phyloP scores from a whole-genome alignment of 2,888 invertebrate species.

The Drosophila borborema region DNA sequence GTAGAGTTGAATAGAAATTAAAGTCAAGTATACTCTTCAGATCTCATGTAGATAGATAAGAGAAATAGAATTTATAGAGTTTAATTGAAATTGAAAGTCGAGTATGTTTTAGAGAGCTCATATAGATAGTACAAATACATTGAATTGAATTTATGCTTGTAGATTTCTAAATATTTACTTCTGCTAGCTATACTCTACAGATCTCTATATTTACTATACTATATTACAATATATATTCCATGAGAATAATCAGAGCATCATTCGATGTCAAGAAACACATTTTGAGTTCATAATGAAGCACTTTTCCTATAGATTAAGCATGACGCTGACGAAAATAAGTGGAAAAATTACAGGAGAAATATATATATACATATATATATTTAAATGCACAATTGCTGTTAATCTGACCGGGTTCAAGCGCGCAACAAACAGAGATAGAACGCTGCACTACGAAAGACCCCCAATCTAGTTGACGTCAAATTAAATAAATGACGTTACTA shows the following conservation, averaged over 20 bases:
- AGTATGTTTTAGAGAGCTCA: not conserved
- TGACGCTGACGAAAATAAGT: slow-evolving; percentile 12
- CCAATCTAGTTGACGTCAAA: slow-evolving; percentile 23
- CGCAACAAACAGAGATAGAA: slow-evolving; percentile 15
- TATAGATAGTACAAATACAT: not conserved
- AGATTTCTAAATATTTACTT: not conserved
- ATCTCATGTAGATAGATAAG: not conserved
- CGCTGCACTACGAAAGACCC: slow-evolving; percentile 8
- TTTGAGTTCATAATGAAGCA: slow-evolving; percentile 55
- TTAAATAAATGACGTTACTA: slow-evolving; percentile 10
- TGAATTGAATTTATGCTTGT: not conserved
- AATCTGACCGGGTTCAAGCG: slow-evolving; percentile 43
- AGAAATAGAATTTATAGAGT: not conserved
- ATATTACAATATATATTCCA: not conserved
- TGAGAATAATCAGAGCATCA: not conserved
- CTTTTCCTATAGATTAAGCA: slow-evolving; percentile 39
- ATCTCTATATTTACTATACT: not conserved
- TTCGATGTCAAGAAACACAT: slow-evolving; percentile 61
- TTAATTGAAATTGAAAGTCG: not conserved
- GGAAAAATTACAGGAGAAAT: slow-evolving; percentile 21
- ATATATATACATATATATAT: not conserved
- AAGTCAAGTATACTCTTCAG: not conserved
- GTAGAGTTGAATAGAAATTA: not conserved
- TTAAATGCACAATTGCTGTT: slow-evolving; percentile 44
- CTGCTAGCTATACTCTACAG: not conserved